These are phyloP conservation scores for Pipra filicauda DNA, from an alignment of 2,113 vertebrate species.

Conservation along the genomic window DNA sequence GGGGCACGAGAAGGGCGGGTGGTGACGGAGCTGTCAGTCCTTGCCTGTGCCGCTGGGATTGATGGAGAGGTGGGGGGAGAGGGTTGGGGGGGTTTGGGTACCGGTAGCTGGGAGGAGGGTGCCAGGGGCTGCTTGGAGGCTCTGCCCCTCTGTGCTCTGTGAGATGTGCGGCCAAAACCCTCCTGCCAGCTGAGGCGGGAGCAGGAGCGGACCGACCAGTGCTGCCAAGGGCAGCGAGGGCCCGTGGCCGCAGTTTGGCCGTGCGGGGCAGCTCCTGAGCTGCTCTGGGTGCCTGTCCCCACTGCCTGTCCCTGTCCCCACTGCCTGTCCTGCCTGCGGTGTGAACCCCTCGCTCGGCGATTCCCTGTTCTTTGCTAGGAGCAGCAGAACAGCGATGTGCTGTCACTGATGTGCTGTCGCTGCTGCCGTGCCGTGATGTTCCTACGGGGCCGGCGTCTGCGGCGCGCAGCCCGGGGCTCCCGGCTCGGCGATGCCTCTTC, in stretches of 20 bases:
- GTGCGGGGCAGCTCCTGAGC: background rate
- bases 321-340: background rate
- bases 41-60: background rate
- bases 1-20: conserved; percentile 38
- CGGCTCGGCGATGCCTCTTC: background rate
- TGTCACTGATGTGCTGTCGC: background rate
- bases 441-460: background rate
- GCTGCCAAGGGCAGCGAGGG: background rate
- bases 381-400: background rate
- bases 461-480: background rate
- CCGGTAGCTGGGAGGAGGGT: background rate
- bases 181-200: background rate
- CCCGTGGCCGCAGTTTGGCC: rapidly evolving
- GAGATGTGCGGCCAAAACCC: background rate
- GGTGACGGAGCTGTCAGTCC: conserved; percentile 49
- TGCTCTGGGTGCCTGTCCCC: background rate
- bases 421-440: background rate
- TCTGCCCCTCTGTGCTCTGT: background rate
- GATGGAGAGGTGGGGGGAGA: background rate
- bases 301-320: background rate
- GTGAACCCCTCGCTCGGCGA: rapidly evolving
- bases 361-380: rapidly evolving
- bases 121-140: background rate
- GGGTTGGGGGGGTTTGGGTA: background rate
- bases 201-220: rapidly evolving